Evolutionary conservation across 2,888 invertebrate genomes (phyloP).

Genomic region (Hemistola chrysoprasaria): DNA sequence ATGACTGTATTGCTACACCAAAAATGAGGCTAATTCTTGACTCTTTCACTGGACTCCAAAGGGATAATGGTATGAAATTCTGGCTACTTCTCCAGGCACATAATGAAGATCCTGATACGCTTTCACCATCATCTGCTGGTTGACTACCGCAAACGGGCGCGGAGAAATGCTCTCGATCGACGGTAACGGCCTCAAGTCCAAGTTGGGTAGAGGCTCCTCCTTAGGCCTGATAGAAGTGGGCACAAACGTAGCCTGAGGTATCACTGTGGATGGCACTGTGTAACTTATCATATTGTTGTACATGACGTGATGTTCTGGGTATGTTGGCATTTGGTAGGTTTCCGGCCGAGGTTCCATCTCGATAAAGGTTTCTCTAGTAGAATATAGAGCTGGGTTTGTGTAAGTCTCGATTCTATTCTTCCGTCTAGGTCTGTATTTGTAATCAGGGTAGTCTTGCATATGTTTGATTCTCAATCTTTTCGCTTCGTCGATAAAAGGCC

Average conservation of each 20-base stretch:
- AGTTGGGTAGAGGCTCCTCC: conserved; percentile 56
- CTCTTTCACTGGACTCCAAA: conserved; percentile 69
- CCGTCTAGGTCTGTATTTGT: conserved; percentile 85
- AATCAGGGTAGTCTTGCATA: conserved; percentile 88
- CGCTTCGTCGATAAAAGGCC: conserved; percentile 95
- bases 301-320: conserved; percentile 67
- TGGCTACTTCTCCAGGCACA: conserved; percentile 66
- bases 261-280: conserved; percentile 49
- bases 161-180: conserved; percentile 77
- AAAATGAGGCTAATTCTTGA: conserved; percentile 5
- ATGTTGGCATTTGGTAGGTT: conserved; percentile 60
- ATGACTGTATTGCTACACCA: conserved; percentile 20
- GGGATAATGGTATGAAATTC: conserved; percentile 74
- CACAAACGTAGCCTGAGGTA: conserved; percentile 58
- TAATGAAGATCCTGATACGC: conserved; percentile 75
- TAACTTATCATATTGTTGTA: conserved; percentile 74
- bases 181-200: conserved; percentile 68
- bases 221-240: conserved; percentile 58
- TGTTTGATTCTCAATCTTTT: conserved; percentile 88
- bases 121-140: conserved; percentile 78
- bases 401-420: conserved; percentile 79
- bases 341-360: conserved; percentile 68
- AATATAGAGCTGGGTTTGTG: conserved; percentile 52
- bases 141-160: conserved; percentile 69
- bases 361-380: conserved; percentile 57